These are phyloP conservation scores for Emydura subglobosa DNA, from an alignment of 2,113 vertebrate species.

Conservation along the genomic window DNA sequence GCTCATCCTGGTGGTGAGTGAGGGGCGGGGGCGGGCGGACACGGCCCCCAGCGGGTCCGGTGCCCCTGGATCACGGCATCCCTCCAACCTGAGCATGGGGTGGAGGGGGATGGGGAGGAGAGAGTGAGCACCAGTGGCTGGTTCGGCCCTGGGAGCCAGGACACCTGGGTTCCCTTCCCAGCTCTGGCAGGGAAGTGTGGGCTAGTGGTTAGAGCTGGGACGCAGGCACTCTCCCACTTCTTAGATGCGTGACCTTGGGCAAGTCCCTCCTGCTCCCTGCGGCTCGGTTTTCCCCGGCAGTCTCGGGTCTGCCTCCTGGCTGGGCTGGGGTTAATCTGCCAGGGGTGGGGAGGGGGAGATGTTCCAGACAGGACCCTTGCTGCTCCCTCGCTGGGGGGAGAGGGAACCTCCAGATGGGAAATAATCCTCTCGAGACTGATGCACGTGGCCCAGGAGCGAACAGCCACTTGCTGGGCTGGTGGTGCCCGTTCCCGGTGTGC, in stretches of 20 bases:
- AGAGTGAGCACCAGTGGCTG: neutral
- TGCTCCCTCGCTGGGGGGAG: rapidly evolving
- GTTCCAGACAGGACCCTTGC: neutral
- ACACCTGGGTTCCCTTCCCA: neutral
- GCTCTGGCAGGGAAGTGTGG: neutral
- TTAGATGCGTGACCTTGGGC: neutral
- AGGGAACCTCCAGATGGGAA: too few species aligned
- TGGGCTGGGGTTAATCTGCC: rapidly evolving
- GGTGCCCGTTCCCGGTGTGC: neutral
- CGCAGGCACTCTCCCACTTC: neutral
- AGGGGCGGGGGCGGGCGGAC: rapidly evolving
- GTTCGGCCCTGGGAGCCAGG: neutral
- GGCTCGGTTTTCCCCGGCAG: neutral
- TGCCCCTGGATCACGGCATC: neutral
- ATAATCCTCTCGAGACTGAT: too few species aligned
- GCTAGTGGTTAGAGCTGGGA: neutral
- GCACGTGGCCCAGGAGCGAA: too few species aligned
- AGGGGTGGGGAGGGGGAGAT: neutral
- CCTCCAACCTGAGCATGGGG: neutral
- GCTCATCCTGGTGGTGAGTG: conserved; percentile 92
- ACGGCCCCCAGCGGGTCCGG: neutral
- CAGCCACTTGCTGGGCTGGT: too few species aligned
- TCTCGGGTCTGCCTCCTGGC: neutral
- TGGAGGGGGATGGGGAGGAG: neutral
- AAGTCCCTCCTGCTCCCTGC: too few species aligned